A percentile compares a stretch with the other conserved stretches of the same genome.
These are phyloP conservation scores for Drosophila subpulchrella DNA, from an alignment of 1,140 invertebrate species.

Conservation along the genomic window DNA sequence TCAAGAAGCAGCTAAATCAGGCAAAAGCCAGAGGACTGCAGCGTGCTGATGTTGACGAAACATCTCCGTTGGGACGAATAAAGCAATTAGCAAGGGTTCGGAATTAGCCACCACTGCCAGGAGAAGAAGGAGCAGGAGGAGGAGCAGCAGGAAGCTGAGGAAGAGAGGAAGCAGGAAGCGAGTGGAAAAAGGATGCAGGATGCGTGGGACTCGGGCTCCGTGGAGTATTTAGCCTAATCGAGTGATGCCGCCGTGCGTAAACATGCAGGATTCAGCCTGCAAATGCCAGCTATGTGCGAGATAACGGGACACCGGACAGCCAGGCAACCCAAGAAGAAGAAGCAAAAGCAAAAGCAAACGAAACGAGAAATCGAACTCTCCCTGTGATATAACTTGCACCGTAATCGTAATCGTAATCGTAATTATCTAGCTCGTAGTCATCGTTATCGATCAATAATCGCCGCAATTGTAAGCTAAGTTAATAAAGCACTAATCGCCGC, in stretches of 20 bases:
- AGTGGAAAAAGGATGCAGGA: constrained; percentile 28
- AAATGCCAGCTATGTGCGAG: constrained; percentile 55
- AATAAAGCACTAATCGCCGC: constrained; percentile 39
- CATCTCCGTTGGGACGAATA: constrained; percentile 78
- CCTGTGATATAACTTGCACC: constrained; percentile 84
- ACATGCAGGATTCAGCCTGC: constrained; percentile 44
- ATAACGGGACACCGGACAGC: constrained; percentile 52
- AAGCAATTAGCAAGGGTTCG: constrained; percentile 80
- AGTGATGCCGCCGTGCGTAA: constrained; percentile 50
- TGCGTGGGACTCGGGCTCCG: constrained; percentile 58
- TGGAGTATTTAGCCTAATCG: constrained; percentile 76
- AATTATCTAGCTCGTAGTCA: constrained; percentile 74
- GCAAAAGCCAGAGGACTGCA: constrained; percentile 40
- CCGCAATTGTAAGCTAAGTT: constrained; percentile 57
- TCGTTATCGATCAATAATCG: constrained; percentile 71
- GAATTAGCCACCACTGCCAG: constrained; percentile 39
- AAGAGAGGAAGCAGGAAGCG: no score
- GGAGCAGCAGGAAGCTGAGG: constrained; percentile 2
- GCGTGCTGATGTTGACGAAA: constrained; percentile 76
- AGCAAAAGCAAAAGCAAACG: constrained; percentile 46
- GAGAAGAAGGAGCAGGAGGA: not conserved
- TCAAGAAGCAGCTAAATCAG: constrained; percentile 70
- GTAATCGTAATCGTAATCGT: constrained; percentile 81
- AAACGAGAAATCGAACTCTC: constrained; percentile 73
- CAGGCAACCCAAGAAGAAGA: constrained; percentile 34